A percentile compares a stretch with the other conserved stretches of the same genome.
Conservation (phyloP, 2,888 invertebrate genomes). For the Lapara coniferarum region DNA sequence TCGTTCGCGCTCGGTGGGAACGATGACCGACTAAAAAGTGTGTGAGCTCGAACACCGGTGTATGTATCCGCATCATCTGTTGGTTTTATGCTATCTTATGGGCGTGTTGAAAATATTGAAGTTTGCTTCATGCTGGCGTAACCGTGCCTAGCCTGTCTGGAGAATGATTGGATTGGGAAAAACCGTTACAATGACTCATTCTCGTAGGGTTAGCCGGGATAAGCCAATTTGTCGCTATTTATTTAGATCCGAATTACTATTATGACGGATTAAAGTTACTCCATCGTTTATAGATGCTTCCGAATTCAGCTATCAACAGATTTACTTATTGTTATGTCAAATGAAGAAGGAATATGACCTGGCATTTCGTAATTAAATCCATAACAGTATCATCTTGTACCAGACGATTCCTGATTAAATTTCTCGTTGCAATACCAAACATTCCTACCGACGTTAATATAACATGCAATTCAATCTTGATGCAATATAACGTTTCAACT, state of each 20-base stretch:
- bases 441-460: conserved; percentile 1
- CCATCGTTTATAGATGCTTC: too few relatives aligned
- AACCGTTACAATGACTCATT: background rate
- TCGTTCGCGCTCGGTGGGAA: conserved; percentile 2
- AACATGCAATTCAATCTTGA: background rate
- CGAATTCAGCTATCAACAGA: too few relatives aligned
- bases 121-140: background rate
- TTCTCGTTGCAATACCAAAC: conserved; percentile 10
- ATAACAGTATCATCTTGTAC: background rate
- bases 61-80: background rate
- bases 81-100: background rate
- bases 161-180: background rate
- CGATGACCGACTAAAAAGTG: conserved; percentile 10
- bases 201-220: too few relatives aligned
- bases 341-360: too few relatives aligned
- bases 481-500: background rate
- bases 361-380: too few relatives aligned
- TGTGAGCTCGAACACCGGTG: conserved; percentile 1
- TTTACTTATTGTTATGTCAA: too few relatives aligned
- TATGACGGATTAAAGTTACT: too few relatives aligned
- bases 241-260: too few relatives aligned
- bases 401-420: background rate
- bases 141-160: too few relatives aligned
- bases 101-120: background rate
- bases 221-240: too few relatives aligned